phyloP scores from a whole-genome alignment of 1,140 invertebrate species.

The Bilobella aurantiaca region DNA sequence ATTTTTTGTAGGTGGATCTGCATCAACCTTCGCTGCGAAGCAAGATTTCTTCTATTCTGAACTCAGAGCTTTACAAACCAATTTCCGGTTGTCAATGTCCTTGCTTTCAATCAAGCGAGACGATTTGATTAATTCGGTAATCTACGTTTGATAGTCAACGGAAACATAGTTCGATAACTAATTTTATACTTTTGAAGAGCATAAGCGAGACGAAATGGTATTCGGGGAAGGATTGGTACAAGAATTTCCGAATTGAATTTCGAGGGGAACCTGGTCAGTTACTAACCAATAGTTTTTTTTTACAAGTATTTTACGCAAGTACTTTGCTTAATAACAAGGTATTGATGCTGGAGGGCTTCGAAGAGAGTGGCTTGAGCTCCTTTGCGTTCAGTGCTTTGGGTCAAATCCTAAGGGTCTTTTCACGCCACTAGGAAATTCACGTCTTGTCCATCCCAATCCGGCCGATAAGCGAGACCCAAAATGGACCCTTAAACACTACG shows the following conservation, averaged over 20 bases:
- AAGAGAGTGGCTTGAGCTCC: slow-evolving; percentile 84
- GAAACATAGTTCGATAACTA: too few species aligned
- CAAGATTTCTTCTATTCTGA: slow-evolving; percentile 89
- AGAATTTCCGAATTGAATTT: slow-evolving; percentile 77
- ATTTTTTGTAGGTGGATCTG: slow-evolving; percentile 59
- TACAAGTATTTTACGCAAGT: neutral
- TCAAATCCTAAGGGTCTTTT: slow-evolving; percentile 49
- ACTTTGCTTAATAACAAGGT: slow-evolving; percentile 44
- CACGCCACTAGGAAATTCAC: slow-evolving; percentile 55
- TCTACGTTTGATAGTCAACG: slow-evolving; percentile 41
- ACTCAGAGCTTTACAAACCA: slow-evolving; percentile 64
- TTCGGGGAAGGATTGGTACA: too few species aligned
- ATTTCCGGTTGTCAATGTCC: slow-evolving; percentile 67
- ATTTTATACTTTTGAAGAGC: too few species aligned
- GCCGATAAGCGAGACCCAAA: slow-evolving; percentile 53
- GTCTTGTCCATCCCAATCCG: slow-evolving; percentile 69
- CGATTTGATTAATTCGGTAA: slow-evolving; percentile 23
- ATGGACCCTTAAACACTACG: slow-evolving; percentile 75
- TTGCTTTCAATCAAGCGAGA: slow-evolving; percentile 42
- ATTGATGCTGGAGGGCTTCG: slow-evolving; percentile 85
- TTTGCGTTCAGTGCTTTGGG: slow-evolving; percentile 77
- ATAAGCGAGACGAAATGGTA: too few species aligned
- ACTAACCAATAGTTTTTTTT: slow-evolving; percentile 16
- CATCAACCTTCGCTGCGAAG: slow-evolving; percentile 89
- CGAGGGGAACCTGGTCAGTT: slow-evolving; percentile 70